phyloP scores from a whole-genome alignment of 2,888 invertebrate species.

The Euproctis similis region DNA sequence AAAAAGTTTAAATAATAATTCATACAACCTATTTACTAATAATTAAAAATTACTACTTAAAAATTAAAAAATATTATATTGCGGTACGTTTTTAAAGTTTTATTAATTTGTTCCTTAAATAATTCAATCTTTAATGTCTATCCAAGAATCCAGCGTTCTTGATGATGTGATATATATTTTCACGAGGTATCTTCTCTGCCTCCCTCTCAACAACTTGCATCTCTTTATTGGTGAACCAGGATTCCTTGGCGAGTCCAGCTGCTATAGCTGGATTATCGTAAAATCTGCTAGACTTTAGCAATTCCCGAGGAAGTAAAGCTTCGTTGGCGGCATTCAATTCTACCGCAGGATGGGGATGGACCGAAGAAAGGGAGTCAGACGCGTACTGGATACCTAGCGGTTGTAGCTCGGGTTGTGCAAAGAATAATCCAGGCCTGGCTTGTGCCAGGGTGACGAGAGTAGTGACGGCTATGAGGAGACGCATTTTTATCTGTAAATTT shows the following conservation, averaged over 20 bases:
- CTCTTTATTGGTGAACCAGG: conserved; percentile 86
- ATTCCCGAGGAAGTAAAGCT: conserved; percentile 80
- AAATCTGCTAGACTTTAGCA: conserved; percentile 80
- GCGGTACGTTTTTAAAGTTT: background rate
- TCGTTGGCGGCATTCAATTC: conserved; percentile 83
- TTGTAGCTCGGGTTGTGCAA: conserved; percentile 52
- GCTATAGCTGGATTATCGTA: conserved; percentile 86
- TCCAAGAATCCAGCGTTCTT: conserved; percentile 82
- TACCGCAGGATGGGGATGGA: conserved; percentile 81
- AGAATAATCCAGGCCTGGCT: conserved; percentile 64
- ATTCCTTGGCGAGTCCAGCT: conserved; percentile 83
- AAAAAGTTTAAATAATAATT: too few species aligned
- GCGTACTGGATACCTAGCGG: conserved; percentile 70
- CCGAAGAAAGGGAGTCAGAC: conserved; percentile 31
- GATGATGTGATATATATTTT: conserved; percentile 83
- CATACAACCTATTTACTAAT: too few species aligned
- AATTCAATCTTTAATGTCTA: conserved; percentile 31
- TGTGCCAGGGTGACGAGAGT: conserved; percentile 56
- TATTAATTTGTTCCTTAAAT: conserved; percentile 1
- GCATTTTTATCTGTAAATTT: conserved; percentile 43
- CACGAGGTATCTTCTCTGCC: conserved; percentile 86
- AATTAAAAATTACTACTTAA: background rate
- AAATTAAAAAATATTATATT: background rate
- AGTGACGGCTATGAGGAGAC: conserved; percentile 37
- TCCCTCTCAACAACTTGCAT: conserved; percentile 86